Conservation (phyloP, 1,140 invertebrate species). For the Caenorhabditis tropicalis region DNA sequence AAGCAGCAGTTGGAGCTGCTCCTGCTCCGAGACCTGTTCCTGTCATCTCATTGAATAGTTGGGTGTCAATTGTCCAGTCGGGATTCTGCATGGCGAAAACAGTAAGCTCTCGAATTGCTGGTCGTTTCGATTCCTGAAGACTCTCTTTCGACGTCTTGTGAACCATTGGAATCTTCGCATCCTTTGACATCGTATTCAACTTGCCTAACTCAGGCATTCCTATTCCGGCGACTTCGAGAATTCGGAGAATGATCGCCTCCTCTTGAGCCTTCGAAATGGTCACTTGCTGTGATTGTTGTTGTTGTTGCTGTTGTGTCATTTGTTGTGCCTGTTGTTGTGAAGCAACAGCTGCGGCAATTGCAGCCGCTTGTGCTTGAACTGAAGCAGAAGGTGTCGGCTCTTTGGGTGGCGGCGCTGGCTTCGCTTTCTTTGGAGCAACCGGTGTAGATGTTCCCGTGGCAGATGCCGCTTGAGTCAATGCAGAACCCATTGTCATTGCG, state of each 20-base stretch:
- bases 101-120: slow-evolving; percentile 1
- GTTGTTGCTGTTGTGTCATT: not conserved
- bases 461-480: not conserved
- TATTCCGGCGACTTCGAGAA: not conserved
- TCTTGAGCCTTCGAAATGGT: not conserved
- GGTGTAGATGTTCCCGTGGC: slow-evolving; percentile 15
- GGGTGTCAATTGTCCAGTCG: not conserved
- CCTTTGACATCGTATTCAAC: slow-evolving; percentile 9
- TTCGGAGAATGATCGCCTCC: not conserved
- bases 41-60: slow-evolving; percentile 8
- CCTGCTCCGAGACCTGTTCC: not conserved
- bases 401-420: slow-evolving; percentile 20
- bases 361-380: not conserved
- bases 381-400: slow-evolving; percentile 18
- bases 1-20: not conserved
- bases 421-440: not conserved
- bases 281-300: not conserved
- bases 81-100: slow-evolving; percentile 12
- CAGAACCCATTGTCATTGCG: slow-evolving; percentile 12
- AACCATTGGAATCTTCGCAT: slow-evolving; percentile 23
- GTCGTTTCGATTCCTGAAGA: not conserved
- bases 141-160: slow-evolving; percentile 7
- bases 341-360: not conserved
- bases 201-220: slow-evolving; percentile 17
- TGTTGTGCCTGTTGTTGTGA: not conserved